Percentiles rank a stretch among this genome's conserved stretches.
Conservation (phyloP, 2,888 invertebrate genomes). For the Leptinotarsa tumamoca region DNA sequence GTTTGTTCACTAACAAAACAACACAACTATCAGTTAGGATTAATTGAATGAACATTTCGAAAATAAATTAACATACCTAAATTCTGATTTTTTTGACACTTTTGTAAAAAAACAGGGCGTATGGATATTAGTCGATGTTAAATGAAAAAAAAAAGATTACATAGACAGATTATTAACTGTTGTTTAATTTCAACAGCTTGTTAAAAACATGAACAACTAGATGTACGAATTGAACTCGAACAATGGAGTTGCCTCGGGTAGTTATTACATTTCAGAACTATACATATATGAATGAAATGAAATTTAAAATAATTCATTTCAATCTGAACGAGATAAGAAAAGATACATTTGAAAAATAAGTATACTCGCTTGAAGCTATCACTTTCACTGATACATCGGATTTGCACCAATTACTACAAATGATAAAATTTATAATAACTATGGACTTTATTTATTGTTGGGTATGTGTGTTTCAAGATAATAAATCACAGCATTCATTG, state of each 20-base stretch:
- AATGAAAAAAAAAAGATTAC: too few species aligned
- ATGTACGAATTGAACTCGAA: too few species aligned
- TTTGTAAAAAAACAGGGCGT: too few species aligned
- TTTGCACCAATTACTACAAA: background rate
- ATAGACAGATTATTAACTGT: too few species aligned
- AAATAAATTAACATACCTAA: too few species aligned
- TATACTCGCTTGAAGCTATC: background rate
- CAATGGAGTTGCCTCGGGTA: background rate
- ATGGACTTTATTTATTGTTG: background rate
- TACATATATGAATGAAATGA: background rate
- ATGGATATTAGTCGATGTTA: too few species aligned
- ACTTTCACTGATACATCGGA: slow-evolving; percentile 1
- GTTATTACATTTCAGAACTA: background rate
- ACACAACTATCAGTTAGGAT: too few species aligned
- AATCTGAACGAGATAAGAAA: background rate
- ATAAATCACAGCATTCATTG: slow-evolving; percentile 7
- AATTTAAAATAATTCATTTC: background rate
- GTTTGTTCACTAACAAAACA: too few species aligned
- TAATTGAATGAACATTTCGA: too few species aligned
- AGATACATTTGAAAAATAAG: background rate
- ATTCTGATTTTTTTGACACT: too few species aligned
- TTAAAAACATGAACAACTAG: too few species aligned
- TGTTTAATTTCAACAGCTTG: too few species aligned
- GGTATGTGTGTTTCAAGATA: background rate
- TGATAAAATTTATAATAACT: slow-evolving; percentile 8